These are phyloP conservation scores for Sarcophilus harrisii DNA, from an alignment of 2,797 vertebrate species.

Conservation along the genomic window DNA sequence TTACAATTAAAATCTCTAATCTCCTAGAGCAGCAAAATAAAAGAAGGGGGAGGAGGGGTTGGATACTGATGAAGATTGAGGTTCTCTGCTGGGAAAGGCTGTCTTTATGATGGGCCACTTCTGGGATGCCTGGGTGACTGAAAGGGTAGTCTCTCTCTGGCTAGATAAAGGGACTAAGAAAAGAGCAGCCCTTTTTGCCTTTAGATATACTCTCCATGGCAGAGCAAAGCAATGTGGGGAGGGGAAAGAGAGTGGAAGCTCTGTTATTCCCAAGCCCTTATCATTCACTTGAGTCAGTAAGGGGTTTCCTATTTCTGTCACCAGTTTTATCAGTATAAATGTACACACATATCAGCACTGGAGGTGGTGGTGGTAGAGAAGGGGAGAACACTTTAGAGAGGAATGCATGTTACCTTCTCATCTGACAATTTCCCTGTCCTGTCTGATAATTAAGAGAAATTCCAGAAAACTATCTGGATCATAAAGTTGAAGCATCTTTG, in stretches of 20 bases:
- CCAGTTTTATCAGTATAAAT: conserved; percentile 65
- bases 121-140: conserved; percentile 68
- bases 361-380: background rate
- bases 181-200: conserved; percentile 37
- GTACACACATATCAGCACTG: conserved; percentile 70
- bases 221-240: conserved; percentile 33
- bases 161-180: conserved; percentile 66
- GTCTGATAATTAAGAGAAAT: conserved; percentile 77
- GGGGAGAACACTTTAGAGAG: conserved; percentile 58
- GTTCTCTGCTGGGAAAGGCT: conserved; percentile 63
- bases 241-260: background rate
- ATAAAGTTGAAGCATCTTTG: background rate
- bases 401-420: background rate
- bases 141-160: conserved; percentile 68
- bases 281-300: conserved; percentile 73
- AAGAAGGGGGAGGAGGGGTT: background rate
- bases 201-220: conserved; percentile 67
- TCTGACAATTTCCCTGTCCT: conserved; percentile 58
- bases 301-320: conserved; percentile 75
- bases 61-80: conserved; percentile 57
- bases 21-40: conserved; percentile 69
- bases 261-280: conserved; percentile 61
- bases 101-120: conserved; percentile 68
- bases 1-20: conserved; percentile 76
- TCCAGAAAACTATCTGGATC: conserved; percentile 77